Conservation (phyloP, 2,113 vertebrate species). For the Chroicocephalus ridibundus region DNA sequence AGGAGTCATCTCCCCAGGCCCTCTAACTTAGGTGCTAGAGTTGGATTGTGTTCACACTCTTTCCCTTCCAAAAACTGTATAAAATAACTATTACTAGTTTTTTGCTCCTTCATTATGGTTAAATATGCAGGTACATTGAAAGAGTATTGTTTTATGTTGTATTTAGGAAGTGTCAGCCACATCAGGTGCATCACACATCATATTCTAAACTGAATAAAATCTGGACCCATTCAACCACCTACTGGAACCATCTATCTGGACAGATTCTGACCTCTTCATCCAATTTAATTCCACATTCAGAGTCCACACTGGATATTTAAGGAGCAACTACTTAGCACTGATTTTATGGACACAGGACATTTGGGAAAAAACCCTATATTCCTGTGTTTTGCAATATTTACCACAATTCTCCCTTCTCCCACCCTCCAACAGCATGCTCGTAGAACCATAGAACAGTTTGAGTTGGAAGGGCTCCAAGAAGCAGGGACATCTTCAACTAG, state of each 20-base stretch:
- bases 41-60: background rate
- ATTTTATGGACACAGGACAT: background rate
- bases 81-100: background rate
- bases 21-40: background rate
- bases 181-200: background rate
- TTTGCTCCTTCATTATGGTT: background rate
- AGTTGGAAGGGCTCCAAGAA: background rate
- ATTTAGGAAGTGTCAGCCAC: background rate
- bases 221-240: background rate
- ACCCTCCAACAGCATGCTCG: background rate
- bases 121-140: background rate
- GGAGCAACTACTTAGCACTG: background rate
- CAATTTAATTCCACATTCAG: background rate
- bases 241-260: background rate
- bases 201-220: background rate
- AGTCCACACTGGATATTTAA: background rate
- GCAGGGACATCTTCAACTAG: background rate
- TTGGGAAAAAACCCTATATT: background rate
- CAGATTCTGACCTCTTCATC: background rate
- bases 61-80: background rate
- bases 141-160: background rate
- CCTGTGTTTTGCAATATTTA: background rate
- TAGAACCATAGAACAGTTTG: background rate
- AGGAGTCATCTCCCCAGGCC: background rate
- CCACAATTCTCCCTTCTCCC: background rate